These are phyloP conservation scores for Pristis pectinata DNA, from an alignment of 2,797 vertebrate genomes.

Conservation along the genomic window DNA sequence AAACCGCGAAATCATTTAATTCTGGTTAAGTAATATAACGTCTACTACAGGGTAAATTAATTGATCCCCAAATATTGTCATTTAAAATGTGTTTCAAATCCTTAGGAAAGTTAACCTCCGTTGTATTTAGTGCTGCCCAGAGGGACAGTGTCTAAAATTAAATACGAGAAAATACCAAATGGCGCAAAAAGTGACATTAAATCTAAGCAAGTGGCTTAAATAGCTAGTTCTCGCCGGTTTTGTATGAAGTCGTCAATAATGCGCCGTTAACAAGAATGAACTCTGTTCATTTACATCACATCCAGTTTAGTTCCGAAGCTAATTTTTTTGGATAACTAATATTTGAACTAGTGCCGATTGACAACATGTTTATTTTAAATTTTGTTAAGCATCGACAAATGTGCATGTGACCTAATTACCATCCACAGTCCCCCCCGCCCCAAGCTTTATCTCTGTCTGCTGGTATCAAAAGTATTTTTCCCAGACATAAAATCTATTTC, in stretches of 20 bases:
- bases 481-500: not conserved
- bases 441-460: not conserved
- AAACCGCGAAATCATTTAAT: not conserved
- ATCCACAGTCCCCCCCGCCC: not conserved
- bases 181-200: not conserved
- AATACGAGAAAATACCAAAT: not conserved
- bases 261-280: not conserved
- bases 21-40: too few relatives aligned
- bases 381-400: not conserved
- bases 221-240: not conserved
- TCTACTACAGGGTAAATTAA: not conserved
- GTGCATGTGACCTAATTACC: too few relatives aligned
- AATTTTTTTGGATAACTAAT: not conserved
- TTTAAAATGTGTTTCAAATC: not conserved
- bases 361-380: not conserved
- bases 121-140: not conserved
- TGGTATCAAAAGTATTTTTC: not conserved
- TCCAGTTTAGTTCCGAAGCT: not conserved
- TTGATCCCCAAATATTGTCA: not conserved
- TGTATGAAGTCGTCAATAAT: not conserved
- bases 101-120: not conserved
- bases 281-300: not conserved
- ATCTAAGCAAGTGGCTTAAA: not conserved
- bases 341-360: not conserved
- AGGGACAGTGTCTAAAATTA: not conserved